Evolutionary conservation across 2,888 invertebrate genomes (phyloP).

Genomic region (Drosophila colorata): DNA sequence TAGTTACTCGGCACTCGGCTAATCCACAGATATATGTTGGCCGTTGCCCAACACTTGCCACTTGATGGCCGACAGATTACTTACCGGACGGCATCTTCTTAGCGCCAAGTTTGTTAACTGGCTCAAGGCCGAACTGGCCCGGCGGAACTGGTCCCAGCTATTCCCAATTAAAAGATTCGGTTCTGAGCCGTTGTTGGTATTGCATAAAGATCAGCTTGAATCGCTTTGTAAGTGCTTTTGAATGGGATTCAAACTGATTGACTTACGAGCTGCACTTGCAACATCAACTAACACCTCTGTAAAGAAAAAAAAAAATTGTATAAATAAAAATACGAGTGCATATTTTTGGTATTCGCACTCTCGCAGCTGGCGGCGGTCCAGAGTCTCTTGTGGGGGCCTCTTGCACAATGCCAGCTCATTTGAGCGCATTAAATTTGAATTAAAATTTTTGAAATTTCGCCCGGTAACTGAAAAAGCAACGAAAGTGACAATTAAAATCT

Average conservation of each 20-base stretch:
- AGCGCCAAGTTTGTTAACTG: conserved; percentile 17
- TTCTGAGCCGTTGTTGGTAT: conserved; percentile 35
- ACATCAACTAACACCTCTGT: conserved; percentile 22
- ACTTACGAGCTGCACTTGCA: conserved; percentile 46
- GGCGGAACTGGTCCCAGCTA: conserved; percentile 35
- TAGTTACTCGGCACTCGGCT: conserved; percentile 31
- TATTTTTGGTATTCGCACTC: conserved; percentile 18
- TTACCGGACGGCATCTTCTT: conserved; percentile 42
- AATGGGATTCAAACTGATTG: conserved; percentile 30
- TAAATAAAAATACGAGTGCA: conserved; percentile 13
- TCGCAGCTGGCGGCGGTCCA: conserved; percentile 32
- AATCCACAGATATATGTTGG: conserved; percentile 32
- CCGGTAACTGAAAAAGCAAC: conserved; percentile 50
- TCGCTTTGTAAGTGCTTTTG: conserved; percentile 33
- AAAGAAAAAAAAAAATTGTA: not conserved
- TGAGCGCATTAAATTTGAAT: conserved; percentile 76
- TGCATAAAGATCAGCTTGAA: conserved; percentile 32
- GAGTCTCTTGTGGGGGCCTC: conserved; percentile 20
- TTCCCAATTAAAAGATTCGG: conserved; percentile 39
- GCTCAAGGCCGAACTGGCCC: conserved; percentile 40
- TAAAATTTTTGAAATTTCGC: conserved; percentile 74
- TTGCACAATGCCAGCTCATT: conserved; percentile 69
- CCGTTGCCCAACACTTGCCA: conserved; percentile 37
- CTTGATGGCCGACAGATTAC: conserved; percentile 20
- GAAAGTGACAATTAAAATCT: conserved; percentile 75